These are phyloP conservation scores for Prunella fulvescens DNA, from an alignment of 2,113 vertebrate species.

Conservation along the genomic window DNA sequence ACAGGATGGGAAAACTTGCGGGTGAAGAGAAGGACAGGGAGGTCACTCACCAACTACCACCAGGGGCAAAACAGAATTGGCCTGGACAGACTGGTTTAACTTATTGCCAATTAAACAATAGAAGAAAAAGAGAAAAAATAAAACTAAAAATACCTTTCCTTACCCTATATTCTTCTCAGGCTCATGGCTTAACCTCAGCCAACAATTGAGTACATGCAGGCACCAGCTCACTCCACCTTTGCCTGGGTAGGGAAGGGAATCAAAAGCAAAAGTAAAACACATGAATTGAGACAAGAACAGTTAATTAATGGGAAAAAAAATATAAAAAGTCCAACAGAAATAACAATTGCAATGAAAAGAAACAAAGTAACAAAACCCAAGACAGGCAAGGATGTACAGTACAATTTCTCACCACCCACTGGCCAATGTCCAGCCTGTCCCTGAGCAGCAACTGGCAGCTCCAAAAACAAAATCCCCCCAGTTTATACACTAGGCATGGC, in stretches of 20 bases:
- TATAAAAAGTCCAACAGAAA: not conserved
- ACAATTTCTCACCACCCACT: not conserved
- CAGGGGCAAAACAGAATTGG: not conserved
- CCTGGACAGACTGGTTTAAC: not conserved
- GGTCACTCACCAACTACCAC: not conserved
- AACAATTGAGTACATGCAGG: rapidly evolving
- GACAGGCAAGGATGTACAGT: not conserved
- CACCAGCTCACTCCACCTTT: not conserved
- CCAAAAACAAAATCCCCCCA: no score
- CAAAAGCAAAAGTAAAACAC: not conserved
- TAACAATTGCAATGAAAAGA: not conserved
- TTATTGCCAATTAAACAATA: not conserved
- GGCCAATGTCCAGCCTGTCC: no score
- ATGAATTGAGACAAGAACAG: not conserved
- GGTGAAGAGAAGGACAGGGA: not conserved
- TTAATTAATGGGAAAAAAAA: not conserved
- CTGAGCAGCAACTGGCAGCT: not conserved
- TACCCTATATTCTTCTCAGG: not conserved
- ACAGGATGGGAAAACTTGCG: not conserved
- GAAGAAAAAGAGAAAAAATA: not conserved
- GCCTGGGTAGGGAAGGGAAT: not conserved
- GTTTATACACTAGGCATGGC: not conserved
- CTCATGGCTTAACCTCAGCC: not conserved
- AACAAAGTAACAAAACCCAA: not conserved
- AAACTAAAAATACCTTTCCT: not conserved